Evolutionary conservation across 2,888 invertebrate species (phyloP).

Genomic region (Bombylius discolor): DNA sequence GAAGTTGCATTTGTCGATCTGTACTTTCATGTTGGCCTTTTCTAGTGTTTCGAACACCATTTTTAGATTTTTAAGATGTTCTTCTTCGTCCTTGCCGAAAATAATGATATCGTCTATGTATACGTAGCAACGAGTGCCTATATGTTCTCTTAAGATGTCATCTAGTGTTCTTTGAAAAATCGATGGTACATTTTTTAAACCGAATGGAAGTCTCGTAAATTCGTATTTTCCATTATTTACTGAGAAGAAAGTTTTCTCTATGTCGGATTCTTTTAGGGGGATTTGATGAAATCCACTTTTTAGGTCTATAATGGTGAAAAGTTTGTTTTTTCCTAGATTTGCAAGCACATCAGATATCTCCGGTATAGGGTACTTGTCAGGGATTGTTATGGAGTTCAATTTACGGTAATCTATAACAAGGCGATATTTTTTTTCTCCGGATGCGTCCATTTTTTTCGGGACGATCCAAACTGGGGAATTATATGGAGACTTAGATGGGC

Average conservation of each 20-base stretch:
- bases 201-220: not conserved
- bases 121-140: slow-evolving; percentile 7
- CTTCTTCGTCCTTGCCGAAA: slow-evolving; percentile 7
- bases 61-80: slow-evolving; percentile 6
- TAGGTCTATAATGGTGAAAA: not conserved
- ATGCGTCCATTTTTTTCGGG: slow-evolving; percentile 7
- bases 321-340: not conserved
- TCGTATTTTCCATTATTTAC: slow-evolving; percentile 2
- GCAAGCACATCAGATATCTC: not conserved
- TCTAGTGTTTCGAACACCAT: slow-evolving; percentile 3
- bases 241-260: not conserved
- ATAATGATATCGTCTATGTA: slow-evolving; percentile 11
- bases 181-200: slow-evolving; percentile 1
- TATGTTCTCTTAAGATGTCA: slow-evolving; percentile 4
- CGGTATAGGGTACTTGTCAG: slow-evolving; percentile 9
- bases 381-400: slow-evolving; percentile 7
- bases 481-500: slow-evolving; percentile 1
- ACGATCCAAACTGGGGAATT: slow-evolving; percentile 2
- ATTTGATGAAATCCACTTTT: slow-evolving; percentile 3
- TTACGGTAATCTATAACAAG: slow-evolving; percentile 10
- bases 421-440: slow-evolving; percentile 7
- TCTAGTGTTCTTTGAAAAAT: not conserved
- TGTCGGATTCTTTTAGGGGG: not conserved
- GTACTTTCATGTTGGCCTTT: slow-evolving; percentile 8
- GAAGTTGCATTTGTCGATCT: slow-evolving; percentile 21